These are phyloP conservation scores for Eustalomyia histrio DNA, from an alignment of 2,888 invertebrate species.

Conservation along the genomic window DNA sequence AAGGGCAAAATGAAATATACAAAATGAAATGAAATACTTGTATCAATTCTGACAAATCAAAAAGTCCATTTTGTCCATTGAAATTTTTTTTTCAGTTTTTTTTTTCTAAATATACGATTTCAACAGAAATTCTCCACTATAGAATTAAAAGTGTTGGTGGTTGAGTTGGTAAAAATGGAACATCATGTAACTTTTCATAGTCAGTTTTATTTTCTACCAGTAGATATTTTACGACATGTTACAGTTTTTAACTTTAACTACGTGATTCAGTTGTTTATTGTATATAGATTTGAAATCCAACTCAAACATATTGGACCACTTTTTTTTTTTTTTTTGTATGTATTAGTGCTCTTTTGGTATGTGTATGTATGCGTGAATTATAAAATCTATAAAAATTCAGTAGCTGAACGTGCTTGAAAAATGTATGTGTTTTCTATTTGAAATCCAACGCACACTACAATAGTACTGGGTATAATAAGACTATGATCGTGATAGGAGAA, in stretches of 20 bases:
- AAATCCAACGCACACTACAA: neutral
- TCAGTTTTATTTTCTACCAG: slow-evolving; percentile 36
- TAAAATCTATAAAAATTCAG: slow-evolving; percentile 63
- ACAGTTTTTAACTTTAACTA: slow-evolving; percentile 63
- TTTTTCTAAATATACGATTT: neutral
- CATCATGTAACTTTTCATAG: slow-evolving; percentile 37
- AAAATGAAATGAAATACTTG: slow-evolving; percentile 10
- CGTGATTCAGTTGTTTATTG: slow-evolving; percentile 61
- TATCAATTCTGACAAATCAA: slow-evolving; percentile 31
- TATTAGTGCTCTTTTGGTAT: neutral
- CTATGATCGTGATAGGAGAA: neutral
- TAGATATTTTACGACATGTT: slow-evolving; percentile 62
- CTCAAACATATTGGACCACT: slow-evolving; percentile 23
- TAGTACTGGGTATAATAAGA: neutral
- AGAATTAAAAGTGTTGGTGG: slow-evolving; percentile 18
- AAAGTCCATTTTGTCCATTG: slow-evolving; percentile 21
- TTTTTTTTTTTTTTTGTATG: neutral
- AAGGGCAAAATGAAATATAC: neutral
- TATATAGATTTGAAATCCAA: slow-evolving; percentile 7
- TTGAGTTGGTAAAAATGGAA: slow-evolving; percentile 18
- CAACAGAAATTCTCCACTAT: neutral
- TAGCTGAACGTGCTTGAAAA: slow-evolving; percentile 54
- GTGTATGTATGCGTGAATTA: slow-evolving; percentile 35
- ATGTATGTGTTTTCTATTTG: slow-evolving; percentile 4
- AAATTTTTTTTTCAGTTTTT: slow-evolving; percentile 20